Evolutionary conservation across 2,888 invertebrate genomes (phyloP).

Genomic region (Isoperla grammatica): DNA sequence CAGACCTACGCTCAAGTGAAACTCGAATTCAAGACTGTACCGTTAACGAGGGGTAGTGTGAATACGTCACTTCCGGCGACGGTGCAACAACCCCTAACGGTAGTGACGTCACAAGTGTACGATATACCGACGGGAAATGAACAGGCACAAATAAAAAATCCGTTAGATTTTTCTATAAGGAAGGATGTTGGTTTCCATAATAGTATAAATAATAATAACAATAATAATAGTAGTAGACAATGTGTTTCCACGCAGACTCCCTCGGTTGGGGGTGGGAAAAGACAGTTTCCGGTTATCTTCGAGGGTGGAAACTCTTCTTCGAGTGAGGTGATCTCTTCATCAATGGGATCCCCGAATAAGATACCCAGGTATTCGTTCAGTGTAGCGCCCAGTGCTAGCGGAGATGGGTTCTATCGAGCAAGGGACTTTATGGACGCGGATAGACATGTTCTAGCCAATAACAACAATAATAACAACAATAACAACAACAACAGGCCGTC

Average conservation of each 20-base stretch:
- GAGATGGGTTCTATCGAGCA: background rate
- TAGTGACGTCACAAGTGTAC: conserved; percentile 9
- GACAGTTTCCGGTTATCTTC: background rate
- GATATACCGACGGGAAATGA: background rate
- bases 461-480: too few species aligned
- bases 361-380: conserved; percentile 1
- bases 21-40: conserved; percentile 24
- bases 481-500: conserved; percentile 4
- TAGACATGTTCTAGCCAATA: too few species aligned
- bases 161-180: conserved; percentile 6
- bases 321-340: background rate
- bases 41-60: background rate
- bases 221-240: background rate
- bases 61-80: background rate
- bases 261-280: background rate
- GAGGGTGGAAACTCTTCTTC: background rate
- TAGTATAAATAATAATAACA: background rate
- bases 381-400: background rate
- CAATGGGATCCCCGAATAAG: conserved; percentile 7
- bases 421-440: background rate
- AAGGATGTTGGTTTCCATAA: background rate
- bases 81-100: conserved; percentile 7
- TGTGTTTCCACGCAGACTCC: conserved; percentile 11
- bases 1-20: conserved; percentile 20
- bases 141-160: background rate